These are phyloP conservation scores for Anarsia innoxiella DNA, from an alignment of 2,888 invertebrate genomes.

Conservation along the genomic window DNA sequence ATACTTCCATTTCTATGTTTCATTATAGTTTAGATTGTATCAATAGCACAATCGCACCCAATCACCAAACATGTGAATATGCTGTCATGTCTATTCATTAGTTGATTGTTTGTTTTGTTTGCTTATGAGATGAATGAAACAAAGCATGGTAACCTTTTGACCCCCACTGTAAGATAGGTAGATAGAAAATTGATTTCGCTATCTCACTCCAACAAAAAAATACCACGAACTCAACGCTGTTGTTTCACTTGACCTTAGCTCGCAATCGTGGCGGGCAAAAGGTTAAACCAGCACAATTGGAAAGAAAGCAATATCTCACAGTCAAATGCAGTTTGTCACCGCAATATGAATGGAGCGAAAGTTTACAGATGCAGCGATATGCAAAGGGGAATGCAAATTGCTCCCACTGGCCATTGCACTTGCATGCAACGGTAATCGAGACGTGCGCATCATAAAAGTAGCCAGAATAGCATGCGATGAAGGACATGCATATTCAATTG, in stretches of 20 bases:
- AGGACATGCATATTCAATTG: conserved; percentile 44
- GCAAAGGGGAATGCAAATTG: conserved; percentile 52
- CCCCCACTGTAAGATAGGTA: neutral
- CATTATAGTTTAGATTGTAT: too few species aligned
- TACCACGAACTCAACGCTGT: neutral
- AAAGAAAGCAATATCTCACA: conserved; percentile 31
- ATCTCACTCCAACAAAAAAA: too few species aligned
- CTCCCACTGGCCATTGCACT: conserved; percentile 54
- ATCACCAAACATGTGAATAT: too few species aligned
- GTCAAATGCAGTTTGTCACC: conserved; percentile 70
- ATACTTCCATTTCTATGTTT: too few species aligned
- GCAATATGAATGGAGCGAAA: conserved; percentile 41
- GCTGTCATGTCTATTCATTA: conserved; percentile 1
- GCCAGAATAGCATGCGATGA: conserved; percentile 41
- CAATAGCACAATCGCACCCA: too few species aligned
- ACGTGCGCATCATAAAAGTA: conserved; percentile 46
- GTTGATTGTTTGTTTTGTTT: neutral
- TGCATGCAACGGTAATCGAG: conserved; percentile 57
- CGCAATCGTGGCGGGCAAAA: conserved; percentile 5
- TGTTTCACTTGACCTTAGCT: conserved; percentile 3
- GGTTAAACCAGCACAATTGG: conserved; percentile 1
- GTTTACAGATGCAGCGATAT: conserved; percentile 48
- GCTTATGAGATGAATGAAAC: neutral
- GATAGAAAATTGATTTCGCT: too few species aligned
- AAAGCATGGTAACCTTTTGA: conserved; percentile 6